phyloP scores from a whole-genome alignment of 1,140 invertebrate genomes.

The Pararge aegeria region DNA sequence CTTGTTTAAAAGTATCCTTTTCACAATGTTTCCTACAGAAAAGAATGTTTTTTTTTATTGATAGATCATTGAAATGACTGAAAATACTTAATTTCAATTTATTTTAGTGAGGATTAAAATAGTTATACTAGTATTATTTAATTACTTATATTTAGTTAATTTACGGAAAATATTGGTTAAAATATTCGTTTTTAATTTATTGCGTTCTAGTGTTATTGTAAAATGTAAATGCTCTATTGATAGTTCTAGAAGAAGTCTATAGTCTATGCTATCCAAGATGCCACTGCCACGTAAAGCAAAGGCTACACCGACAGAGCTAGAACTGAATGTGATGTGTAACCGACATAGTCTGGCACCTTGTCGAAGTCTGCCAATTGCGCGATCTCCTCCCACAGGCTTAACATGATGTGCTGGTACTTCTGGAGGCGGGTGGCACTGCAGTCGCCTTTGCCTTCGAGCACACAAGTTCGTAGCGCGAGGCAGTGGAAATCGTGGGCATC shows the following conservation, averaged over 20 bases:
- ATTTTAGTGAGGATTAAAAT: too few species aligned
- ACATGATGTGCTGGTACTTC: constrained; percentile 90
- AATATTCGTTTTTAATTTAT: too few species aligned
- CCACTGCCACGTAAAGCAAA: constrained; percentile 21
- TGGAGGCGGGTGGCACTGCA: constrained; percentile 85
- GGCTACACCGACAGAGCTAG: constrained; percentile 12
- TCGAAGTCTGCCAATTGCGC: constrained; percentile 91
- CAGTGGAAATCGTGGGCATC: constrained; percentile 91
- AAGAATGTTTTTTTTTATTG: too few species aligned
- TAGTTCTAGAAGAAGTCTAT: not conserved
- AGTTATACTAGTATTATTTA: too few species aligned
- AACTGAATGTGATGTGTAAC: constrained; percentile 48
- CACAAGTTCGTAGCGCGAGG: constrained; percentile 88
- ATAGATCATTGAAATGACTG: too few species aligned
- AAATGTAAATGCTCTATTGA: not conserved
- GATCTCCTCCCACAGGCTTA: constrained; percentile 91
- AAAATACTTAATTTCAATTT: too few species aligned
- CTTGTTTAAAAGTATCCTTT: too few species aligned
- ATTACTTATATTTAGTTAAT: too few species aligned
- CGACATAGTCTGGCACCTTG: constrained; percentile 84
- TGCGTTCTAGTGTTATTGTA: too few species aligned
- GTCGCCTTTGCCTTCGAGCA: constrained; percentile 90
- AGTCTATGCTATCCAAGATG: not conserved
- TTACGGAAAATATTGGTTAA: too few species aligned
- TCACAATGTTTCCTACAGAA: too few species aligned